phyloP scores from a whole-genome alignment of 2,797 vertebrate genomes.

The Megalops cyprinoides region DNA sequence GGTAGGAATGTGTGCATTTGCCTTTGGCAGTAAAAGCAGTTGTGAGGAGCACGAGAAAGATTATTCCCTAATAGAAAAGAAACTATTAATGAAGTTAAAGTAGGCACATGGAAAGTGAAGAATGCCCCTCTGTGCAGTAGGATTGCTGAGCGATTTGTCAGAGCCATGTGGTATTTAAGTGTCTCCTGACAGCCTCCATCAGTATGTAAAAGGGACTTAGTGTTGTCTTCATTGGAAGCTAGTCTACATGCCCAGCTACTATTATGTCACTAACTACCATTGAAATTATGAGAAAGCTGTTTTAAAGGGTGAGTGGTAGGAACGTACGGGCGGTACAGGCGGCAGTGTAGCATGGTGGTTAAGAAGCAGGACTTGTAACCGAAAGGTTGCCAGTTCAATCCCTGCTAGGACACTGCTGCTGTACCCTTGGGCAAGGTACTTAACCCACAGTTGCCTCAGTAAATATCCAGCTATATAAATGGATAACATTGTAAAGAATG shows the following conservation, averaged over 20 bases:
- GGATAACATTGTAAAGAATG: too few relatives aligned
- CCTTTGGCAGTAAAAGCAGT: neutral
- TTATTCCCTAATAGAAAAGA: neutral
- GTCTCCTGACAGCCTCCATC: neutral
- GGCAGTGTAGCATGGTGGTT: too few relatives aligned
- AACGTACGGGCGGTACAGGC: too few relatives aligned
- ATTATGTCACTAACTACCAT: neutral
- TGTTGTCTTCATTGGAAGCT: neutral
- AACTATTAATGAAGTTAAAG: neutral
- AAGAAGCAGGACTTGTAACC: too few relatives aligned
- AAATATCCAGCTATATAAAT: too few relatives aligned
- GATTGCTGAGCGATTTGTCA: neutral
- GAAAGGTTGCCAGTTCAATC: too few relatives aligned
- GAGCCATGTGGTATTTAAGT: neutral
- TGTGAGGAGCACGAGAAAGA: neutral
- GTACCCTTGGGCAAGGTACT: too few relatives aligned
- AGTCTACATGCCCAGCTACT: neutral
- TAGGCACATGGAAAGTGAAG: neutral
- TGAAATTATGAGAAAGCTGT: neutral
- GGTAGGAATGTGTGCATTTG: neutral
- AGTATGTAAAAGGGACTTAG: neutral
- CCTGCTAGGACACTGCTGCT: too few relatives aligned
- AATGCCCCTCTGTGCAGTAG: neutral
- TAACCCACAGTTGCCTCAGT: too few relatives aligned
- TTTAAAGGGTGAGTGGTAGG: neutral